Conservation (phyloP, 1,140 invertebrate species). For the Drosophila melanogaster region DNA sequence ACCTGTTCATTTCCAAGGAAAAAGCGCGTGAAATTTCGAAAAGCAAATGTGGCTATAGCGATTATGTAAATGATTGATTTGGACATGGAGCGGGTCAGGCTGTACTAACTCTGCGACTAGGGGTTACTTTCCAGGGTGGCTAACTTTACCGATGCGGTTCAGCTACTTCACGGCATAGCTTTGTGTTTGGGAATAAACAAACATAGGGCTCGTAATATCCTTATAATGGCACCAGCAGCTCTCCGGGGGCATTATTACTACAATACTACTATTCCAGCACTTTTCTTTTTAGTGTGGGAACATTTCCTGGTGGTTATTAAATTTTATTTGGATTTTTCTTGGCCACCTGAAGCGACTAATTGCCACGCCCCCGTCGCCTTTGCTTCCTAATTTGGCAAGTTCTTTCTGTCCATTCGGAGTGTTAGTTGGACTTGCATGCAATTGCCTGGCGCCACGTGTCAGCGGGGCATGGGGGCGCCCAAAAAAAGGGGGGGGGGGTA, state of each 20-base stretch:
- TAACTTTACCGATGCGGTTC: conserved; percentile 58
- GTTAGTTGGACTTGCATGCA: conserved; percentile 11
- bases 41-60: conserved; percentile 21
- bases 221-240: conserved; percentile 42
- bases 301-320: conserved; percentile 58
- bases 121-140: conserved; percentile 38
- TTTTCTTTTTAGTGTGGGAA: conserved; percentile 58
- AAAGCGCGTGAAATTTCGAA: conserved; percentile 64
- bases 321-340: conserved; percentile 59
- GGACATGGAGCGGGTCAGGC: conserved; percentile 28
- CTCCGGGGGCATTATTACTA: conserved; percentile 16
- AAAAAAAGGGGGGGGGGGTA: not conserved
- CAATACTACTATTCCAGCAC: conserved; percentile 1
- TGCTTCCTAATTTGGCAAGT: conserved; percentile 31
- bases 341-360: conserved; percentile 49
- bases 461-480: not conserved
- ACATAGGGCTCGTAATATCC: conserved; percentile 70
- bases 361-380: conserved; percentile 40
- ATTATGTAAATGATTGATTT: conserved; percentile 78
- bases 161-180: conserved; percentile 72
- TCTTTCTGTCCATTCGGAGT: conserved; percentile 19
- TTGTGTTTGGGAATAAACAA: conserved; percentile 65
- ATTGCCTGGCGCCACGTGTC: conserved; percentile 42
- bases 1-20: conserved; percentile 59
- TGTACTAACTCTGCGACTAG: conserved; percentile 51